Percentiles rank a stretch among this genome's conserved stretches.
Evolutionary conservation across 2,797 vertebrate species (phyloP).

Genomic region (Spinibarbus caldwelli): DNA sequence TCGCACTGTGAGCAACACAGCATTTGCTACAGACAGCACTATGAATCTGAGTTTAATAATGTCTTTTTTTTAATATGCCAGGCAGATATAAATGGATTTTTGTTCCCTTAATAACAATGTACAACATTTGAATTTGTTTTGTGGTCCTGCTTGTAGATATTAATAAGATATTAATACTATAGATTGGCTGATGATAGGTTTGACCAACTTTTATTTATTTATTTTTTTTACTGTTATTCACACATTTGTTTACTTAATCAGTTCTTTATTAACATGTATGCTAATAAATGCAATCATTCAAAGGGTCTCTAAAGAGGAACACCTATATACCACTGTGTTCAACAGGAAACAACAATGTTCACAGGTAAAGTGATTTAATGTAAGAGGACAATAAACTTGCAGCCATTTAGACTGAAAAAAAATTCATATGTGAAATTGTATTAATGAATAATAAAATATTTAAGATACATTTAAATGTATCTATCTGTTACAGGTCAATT

Average conservation of each 20-base stretch:
- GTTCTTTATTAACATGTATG: background rate
- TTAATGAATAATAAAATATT: background rate
- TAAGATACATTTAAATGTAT: background rate
- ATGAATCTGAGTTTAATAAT: background rate
- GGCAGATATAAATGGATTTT: background rate
- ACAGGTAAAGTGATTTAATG: background rate
- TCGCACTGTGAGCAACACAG: conserved; percentile 3
- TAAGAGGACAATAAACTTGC: background rate
- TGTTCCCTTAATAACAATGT: background rate
- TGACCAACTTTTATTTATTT: background rate
- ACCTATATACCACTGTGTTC: background rate
- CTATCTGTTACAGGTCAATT: background rate
- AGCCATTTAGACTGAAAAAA: background rate
- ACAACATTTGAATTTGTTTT: background rate
- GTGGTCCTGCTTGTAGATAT: background rate
- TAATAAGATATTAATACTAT: no score
- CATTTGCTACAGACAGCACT: background rate
- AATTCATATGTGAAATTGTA: background rate
- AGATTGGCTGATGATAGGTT: background rate
- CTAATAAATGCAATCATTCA: background rate
- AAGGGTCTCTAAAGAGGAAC: background rate
- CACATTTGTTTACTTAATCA: background rate
- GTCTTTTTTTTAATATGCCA: background rate
- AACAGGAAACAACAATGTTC: background rate
- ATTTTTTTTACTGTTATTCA: background rate